Base-by-base conservation (phyloP, 2,888 invertebrate genomes). In the Trissolcus japonicus region DNA sequence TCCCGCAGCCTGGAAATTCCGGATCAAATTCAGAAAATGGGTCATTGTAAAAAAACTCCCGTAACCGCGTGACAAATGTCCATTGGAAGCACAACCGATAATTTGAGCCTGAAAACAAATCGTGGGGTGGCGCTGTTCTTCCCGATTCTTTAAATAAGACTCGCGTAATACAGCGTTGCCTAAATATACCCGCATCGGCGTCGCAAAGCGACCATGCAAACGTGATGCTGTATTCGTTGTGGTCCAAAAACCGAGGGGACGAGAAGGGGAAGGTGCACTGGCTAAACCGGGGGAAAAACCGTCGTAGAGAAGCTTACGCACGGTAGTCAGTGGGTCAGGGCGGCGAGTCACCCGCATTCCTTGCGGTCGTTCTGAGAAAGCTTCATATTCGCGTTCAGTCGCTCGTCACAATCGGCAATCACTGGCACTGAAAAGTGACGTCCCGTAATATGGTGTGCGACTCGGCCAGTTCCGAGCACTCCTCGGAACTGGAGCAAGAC, bases 251-350 rank as follows among this genome's bases (percentile, higher is more conserved):
- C 69, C 56, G 72, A 51, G 78, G 79, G 75, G 75, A 21, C 54
- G 60, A 35, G 54, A 61, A 72, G 63, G 62, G 67, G 55, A 59
- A 41, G 79, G 56, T 35, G 60, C 62, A 50, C 55, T 43, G 19
- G 16, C 17, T 21, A 35, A 53, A 56, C 57, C 13, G 69, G 56
- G 60, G 66, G 66, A 61, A 56, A 17, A 57, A 51, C 40, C 48
- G 71, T 35, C 55, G 66, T 50, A 82, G 50, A 50, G 9, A 76
- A 83, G 84, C 85, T 85, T 87, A 85, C 85, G 87, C 85, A 84
- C 80, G 81, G 78, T 85, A 87, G 88, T 88, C 88, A 88, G 88
- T 89, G 86, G 88, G 88, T 88, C 88, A 88, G 87, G 88, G 87
- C 87, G 84, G 80, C 84, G 84, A 85, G 85, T 82, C 85, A 74